These are phyloP conservation scores for Rhopalosiphum maidis DNA, from an alignment of 1,140 invertebrate species.

Conservation along the genomic window DNA sequence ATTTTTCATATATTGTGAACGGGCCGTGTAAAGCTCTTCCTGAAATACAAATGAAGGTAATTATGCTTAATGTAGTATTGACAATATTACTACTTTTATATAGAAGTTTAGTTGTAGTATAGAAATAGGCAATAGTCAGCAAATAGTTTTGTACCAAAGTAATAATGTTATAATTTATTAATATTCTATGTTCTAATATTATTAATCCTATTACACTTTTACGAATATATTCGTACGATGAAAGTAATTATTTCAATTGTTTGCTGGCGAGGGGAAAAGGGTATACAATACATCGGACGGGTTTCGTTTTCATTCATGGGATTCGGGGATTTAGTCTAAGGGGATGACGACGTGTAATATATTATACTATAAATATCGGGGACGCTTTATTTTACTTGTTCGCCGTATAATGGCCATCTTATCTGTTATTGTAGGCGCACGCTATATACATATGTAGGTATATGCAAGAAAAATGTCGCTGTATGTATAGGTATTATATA, in stretches of 20 bases:
- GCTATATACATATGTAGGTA: neutral
- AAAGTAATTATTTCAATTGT: neutral
- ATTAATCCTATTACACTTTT: neutral
- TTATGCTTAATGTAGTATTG: too few relatives aligned
- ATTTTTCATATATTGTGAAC: too few relatives aligned
- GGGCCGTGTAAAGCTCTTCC: too few relatives aligned
- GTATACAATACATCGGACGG: neutral
- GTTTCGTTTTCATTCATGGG: neutral
- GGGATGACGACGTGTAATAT: neutral
- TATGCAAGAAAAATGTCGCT: neutral
- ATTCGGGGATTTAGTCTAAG: neutral
- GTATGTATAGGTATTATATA: neutral
- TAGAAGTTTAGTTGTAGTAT: too few relatives aligned
- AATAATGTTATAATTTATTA: too few relatives aligned
- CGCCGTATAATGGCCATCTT: neutral
- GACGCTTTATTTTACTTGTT: neutral
- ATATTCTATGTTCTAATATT: too few relatives aligned
- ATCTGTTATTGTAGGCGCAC: neutral
- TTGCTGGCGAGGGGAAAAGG: too few relatives aligned
- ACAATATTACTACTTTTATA: too few relatives aligned
- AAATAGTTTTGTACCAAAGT: too few relatives aligned
- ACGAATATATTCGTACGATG: neutral
- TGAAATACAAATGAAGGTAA: too few relatives aligned
- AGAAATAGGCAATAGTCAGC: too few relatives aligned
- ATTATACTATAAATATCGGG: neutral